phyloP scores from a whole-genome alignment of 1,140 invertebrate genomes.

The Formica exsecta region DNA sequence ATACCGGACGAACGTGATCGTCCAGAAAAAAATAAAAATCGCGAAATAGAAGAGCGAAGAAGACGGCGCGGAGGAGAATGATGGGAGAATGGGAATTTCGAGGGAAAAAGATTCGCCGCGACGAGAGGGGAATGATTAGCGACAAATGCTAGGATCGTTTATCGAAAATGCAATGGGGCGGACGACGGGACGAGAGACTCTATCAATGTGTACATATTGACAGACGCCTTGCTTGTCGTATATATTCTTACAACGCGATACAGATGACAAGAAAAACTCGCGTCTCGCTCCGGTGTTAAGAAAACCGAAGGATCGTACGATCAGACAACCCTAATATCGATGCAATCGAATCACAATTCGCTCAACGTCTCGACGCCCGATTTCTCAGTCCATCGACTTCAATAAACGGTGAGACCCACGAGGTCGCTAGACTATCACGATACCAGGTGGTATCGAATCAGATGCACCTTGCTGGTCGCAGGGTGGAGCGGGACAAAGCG shows the following conservation, averaged over 20 bases:
- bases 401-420: not conserved
- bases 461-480: not conserved
- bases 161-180: not conserved
- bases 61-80: not conserved
- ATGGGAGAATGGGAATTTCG: not conserved
- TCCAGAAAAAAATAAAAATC: not conserved
- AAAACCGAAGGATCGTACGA: not conserved
- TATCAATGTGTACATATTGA: not conserved
- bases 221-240: not conserved
- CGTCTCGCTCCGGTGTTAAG: not conserved
- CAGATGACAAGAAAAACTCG: not conserved
- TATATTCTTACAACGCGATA: not conserved
- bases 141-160: slow-evolving; percentile 13
- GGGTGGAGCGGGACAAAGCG: slow-evolving; percentile 49
- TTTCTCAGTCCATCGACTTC: slow-evolving; percentile 31
- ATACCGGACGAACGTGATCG: not conserved
- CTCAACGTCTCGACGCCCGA: not conserved
- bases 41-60: not conserved
- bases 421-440: slow-evolving; percentile 32
- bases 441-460: slow-evolving; percentile 10
- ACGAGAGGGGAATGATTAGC: not conserved
- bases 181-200: slow-evolving; percentile 7
- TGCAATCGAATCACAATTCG: not conserved
- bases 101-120: not conserved
- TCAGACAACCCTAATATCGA: not conserved